Percentiles rank a stretch among this genome's conserved stretches.
Conservation (phyloP, 2,113 vertebrate genomes). For the Oryzias curvinotus region DNA sequence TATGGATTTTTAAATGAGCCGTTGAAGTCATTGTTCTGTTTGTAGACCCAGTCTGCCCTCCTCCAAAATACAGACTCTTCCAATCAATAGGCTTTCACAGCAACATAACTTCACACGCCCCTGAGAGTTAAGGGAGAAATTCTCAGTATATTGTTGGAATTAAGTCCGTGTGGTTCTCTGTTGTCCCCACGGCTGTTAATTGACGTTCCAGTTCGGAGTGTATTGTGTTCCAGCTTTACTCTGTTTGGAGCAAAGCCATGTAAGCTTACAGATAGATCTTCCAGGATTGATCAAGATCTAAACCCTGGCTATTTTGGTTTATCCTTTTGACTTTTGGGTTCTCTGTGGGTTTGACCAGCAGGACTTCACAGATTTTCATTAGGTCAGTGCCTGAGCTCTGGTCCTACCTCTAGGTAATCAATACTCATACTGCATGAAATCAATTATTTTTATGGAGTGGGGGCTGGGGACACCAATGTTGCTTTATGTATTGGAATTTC, state of each 20-base stretch:
- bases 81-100: constrained; percentile 69
- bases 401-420: constrained; percentile 58
- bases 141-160: constrained; percentile 28
- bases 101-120: constrained; percentile 57
- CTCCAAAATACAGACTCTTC: constrained; percentile 52
- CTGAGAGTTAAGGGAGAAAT: constrained; percentile 43
- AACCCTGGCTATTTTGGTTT: background rate
- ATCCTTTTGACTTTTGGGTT: constrained; percentile 21
- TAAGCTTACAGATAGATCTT: background rate
- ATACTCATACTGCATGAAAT: constrained; percentile 56
- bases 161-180: constrained; percentile 23
- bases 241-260: constrained; percentile 1
- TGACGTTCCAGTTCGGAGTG: constrained; percentile 1
- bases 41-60: constrained; percentile 20
- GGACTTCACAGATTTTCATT: constrained; percentile 46
- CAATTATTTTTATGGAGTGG: constrained; percentile 35
- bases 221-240: background rate
- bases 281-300: background rate
- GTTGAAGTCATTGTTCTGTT: constrained; percentile 45
- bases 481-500: constrained; percentile 6
- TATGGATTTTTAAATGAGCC: constrained; percentile 75
- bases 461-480: constrained; percentile 13
- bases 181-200: constrained; percentile 18
- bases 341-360: constrained; percentile 25
- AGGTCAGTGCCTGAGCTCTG: constrained; percentile 34